Conservation (phyloP, 2,888 invertebrate species). For the Drosophila algonquin region DNA sequence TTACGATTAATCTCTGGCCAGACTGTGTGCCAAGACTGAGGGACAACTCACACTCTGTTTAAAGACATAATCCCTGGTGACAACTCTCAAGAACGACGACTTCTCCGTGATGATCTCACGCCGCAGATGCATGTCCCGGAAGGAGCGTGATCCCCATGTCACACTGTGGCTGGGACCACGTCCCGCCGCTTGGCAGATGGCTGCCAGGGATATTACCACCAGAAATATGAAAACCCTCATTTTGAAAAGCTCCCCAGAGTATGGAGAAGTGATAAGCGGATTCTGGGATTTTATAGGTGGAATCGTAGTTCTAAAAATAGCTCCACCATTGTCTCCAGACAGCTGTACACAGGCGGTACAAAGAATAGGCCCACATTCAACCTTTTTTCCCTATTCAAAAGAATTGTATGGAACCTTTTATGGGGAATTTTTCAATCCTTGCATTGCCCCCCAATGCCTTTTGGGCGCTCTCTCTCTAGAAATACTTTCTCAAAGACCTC, state of each 20-base stretch:
- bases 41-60: slow-evolving; percentile 47
- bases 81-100: slow-evolving; percentile 59
- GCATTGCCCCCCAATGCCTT: no score
- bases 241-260: slow-evolving; percentile 3
- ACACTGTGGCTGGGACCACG: slow-evolving; percentile 59
- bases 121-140: slow-evolving; percentile 56
- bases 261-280: not conserved
- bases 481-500: slow-evolving; percentile 38
- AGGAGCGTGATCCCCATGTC: slow-evolving; percentile 62
- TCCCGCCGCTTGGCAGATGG: slow-evolving; percentile 15
- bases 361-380: not conserved
- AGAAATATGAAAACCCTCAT: slow-evolving; percentile 55
- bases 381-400: not conserved
- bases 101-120: slow-evolving; percentile 60
- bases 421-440: no score
- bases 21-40: no score
- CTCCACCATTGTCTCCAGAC: slow-evolving; percentile 5
- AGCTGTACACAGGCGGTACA: slow-evolving; percentile 3
- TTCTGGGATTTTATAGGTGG: slow-evolving; percentile 18
- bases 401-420: not conserved
- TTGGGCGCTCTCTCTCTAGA: slow-evolving; percentile 3
- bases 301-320: not conserved
- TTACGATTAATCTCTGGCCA: not conserved
- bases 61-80: slow-evolving; percentile 56
- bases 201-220: slow-evolving; percentile 26